Conservation (phyloP, 2,797 vertebrate species). For the Rhabdomys pumilio region DNA sequence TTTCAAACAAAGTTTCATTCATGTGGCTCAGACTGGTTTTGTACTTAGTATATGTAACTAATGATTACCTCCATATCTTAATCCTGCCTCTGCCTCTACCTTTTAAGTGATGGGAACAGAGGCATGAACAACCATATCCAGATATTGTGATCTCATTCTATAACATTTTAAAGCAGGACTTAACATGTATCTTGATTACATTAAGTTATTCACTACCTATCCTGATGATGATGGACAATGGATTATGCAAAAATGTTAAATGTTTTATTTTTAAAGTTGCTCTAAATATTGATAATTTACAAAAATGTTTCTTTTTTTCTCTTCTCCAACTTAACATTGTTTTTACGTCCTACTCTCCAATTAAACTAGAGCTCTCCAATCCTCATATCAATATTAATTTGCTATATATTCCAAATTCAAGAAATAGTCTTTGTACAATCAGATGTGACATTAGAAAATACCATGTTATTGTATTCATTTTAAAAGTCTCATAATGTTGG, state of each 20-base stretch:
- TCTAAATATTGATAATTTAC: neutral
- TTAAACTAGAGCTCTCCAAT: neutral
- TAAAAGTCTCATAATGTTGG: neutral
- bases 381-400: neutral
- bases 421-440: neutral
- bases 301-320: neutral
- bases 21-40: neutral
- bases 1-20: neutral
- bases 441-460: neutral
- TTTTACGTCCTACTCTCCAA: neutral
- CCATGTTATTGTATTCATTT: no score
- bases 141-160: neutral
- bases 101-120: accelerated
- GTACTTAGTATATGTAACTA: neutral
- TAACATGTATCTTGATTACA: neutral
- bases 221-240: neutral
- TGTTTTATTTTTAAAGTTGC: neutral
- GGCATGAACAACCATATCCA: neutral
- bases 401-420: neutral
- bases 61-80: neutral
- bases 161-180: neutral
- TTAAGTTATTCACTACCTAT: neutral
- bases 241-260: neutral
- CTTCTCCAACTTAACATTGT: neutral
- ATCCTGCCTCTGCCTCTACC: neutral